These are phyloP conservation scores for Drosophila ustulata DNA, from an alignment of 2,888 invertebrate species.

Conservation along the genomic window DNA sequence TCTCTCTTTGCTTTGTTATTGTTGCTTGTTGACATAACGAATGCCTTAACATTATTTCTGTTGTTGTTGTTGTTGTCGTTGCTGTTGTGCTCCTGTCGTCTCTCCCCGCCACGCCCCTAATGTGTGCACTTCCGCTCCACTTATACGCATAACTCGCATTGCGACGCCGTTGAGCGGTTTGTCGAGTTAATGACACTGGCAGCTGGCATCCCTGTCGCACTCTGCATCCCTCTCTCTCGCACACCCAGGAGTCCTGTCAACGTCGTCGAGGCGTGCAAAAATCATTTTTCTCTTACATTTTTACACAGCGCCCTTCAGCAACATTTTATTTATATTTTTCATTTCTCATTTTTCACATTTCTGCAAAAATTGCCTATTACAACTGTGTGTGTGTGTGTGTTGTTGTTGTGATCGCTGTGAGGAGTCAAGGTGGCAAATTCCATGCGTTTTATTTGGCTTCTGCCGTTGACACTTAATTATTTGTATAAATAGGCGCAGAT, in stretches of 20 bases:
- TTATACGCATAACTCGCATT: conserved; percentile 70
- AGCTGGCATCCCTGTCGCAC: conserved; percentile 44
- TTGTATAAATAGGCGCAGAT: conserved; percentile 69
- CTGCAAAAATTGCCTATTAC: conserved; percentile 66
- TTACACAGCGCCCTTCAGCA: conserved; percentile 53
- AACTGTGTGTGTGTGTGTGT: conserved; percentile 29
- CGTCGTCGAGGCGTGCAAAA: conserved; percentile 74
- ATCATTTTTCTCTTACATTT: conserved; percentile 75
- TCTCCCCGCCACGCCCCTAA: conserved; percentile 6
- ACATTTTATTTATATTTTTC: conserved; percentile 66
- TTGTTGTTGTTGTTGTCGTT: conserved; percentile 13
- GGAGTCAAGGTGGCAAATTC: conserved; percentile 57
- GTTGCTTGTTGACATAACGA: conserved; percentile 79
- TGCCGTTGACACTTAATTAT: conserved; percentile 77
- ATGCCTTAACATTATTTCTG: conserved; percentile 70
- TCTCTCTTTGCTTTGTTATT: conserved; percentile 34
- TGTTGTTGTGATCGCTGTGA: conserved; percentile 36
- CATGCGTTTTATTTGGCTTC: conserved; percentile 45
- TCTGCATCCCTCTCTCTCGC: neutral
- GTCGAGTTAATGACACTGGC: conserved; percentile 78
- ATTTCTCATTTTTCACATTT: conserved; percentile 69
- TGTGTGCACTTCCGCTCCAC: conserved; percentile 75
- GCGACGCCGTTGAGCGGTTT: conserved; percentile 66
- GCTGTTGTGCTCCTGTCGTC: conserved; percentile 19
- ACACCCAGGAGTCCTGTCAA: conserved; percentile 48